Evolutionary conservation across 2,113 vertebrate species (phyloP), one percentile per base, ranked within the genome.

Genomic region (Peucedramus taeniatus): DNA sequence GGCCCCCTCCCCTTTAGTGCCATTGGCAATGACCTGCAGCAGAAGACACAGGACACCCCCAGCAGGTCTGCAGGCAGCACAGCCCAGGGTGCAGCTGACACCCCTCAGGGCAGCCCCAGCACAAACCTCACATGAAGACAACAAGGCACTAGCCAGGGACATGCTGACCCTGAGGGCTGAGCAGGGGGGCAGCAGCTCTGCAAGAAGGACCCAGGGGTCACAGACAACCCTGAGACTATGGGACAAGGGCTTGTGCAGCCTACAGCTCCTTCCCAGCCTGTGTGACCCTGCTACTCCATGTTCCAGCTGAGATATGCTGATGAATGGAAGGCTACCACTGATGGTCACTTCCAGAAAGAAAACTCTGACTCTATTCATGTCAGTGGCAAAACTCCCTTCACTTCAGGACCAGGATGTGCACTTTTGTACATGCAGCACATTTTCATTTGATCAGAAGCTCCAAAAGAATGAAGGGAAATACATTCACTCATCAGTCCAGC

Each of bases 191-290:
- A 87, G 27, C 30, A 91, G n/a, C 37, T 56, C 49, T 53, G n/a
- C 56, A 45, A 20, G 37, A 57, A 74, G 31, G 37, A 53, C n/a
- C 10, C 4, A 8, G 30, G 6, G 5, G 6, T 18, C 3, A 0
- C 60, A 82, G 53, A 59, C 17, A 87, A 7, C 11, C 9, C 27
- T 30, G 16, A 83, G 37, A n/a, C 18, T 33, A 44, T 9, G 21
- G 30, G 31, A 82, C 17, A 16, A 30, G 14, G 10, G 57, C 21
- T 56, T 44, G 13, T 13, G 91, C 53, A 69, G 7, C 31, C n/a
- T 33, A 19, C 21, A 60, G 12, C 9, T 61, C 16, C 6, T 33
- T 42, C 39, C 45, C 60, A 49, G 10, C 7, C 9, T 12, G 5
- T 8, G 21, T 10, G 7, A 83, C 30, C 27, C 71, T 39, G 44